Percentiles rank a stretch among this genome's conserved stretches.
Evolutionary conservation across 1,140 invertebrate species (phyloP).

Genomic region (Drosophila baimaii): DNA sequence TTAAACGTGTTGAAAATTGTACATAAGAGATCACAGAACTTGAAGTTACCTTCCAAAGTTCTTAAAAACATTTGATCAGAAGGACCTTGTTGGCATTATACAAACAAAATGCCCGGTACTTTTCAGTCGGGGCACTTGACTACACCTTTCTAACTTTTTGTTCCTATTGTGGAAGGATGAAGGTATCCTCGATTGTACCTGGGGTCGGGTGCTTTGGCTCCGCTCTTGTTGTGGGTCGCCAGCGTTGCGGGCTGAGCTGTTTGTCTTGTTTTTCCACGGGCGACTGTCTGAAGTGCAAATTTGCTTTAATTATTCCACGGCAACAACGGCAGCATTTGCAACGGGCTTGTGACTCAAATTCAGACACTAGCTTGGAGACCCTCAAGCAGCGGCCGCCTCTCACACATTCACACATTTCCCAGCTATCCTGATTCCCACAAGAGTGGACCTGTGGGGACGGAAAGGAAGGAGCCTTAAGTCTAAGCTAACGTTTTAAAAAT

Average conservation of each 20-base stretch:
- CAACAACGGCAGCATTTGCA: conserved; percentile 66
- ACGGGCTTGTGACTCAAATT: conserved; percentile 45
- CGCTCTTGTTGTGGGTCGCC: conserved; percentile 72
- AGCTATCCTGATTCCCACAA: background rate
- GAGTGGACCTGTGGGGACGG: conserved; percentile 7
- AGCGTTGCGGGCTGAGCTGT: conserved; percentile 58
- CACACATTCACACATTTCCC: conserved; percentile 13
- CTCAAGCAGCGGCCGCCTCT: conserved; percentile 32
- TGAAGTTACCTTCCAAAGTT: background rate
- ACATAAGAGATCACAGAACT: background rate
- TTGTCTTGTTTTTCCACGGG: conserved; percentile 69
- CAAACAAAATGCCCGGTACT: background rate
- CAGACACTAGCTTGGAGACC: conserved; percentile 40
- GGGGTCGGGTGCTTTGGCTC: conserved; percentile 33
- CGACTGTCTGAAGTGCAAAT: conserved; percentile 83
- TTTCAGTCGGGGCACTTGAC: background rate
- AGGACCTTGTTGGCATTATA: background rate
- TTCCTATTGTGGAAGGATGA: conserved; percentile 35
- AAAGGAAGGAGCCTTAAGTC: too few relatives aligned
- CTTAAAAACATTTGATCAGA: background rate
- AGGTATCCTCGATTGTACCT: conserved; percentile 31
- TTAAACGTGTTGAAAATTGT: background rate
- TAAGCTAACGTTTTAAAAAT: too few relatives aligned
- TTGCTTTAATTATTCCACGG: conserved; percentile 83
- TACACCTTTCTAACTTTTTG: conserved; percentile 1